These are phyloP conservation scores for Delphinapterus leucas DNA, from an alignment of 2,113 vertebrate genomes.

Conservation along the genomic window DNA sequence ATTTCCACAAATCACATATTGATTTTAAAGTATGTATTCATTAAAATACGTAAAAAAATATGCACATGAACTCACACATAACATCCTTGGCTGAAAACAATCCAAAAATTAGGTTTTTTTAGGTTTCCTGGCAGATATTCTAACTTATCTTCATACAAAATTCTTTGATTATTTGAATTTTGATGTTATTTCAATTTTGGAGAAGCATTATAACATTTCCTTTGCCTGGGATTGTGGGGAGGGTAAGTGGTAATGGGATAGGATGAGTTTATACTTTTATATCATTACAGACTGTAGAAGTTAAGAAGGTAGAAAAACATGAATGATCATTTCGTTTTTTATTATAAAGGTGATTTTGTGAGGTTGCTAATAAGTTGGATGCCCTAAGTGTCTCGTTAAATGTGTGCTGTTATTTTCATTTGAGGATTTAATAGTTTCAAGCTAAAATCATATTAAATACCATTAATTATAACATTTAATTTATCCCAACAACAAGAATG, in stretches of 20 bases:
- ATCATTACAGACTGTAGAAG: not conserved
- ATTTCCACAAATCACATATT: not conserved
- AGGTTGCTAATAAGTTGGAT: not conserved
- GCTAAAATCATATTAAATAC: not conserved
- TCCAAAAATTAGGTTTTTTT: not conserved
- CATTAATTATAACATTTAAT: not conserved
- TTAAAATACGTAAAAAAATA: not conserved
- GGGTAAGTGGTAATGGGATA: not conserved
- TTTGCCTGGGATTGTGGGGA: not conserved
- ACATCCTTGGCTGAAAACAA: not conserved
- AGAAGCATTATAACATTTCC: not conserved
- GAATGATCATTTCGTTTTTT: not conserved
- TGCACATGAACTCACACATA: not conserved
- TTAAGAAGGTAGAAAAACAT: not conserved
- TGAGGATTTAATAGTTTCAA: not conserved
- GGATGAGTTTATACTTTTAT: not conserved
- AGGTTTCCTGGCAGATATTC: not conserved
- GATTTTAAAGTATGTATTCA: not conserved
- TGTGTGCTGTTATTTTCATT: not conserved
- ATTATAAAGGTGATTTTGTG: not conserved
- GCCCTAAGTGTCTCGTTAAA: not conserved
- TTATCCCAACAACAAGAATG: not conserved
- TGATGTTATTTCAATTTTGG: not conserved
- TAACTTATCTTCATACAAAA: not conserved
- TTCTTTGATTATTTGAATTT: not conserved